phyloP scores from a whole-genome alignment of 2,113 vertebrate genomes.

The Paramisgurnus dabryanus region DNA sequence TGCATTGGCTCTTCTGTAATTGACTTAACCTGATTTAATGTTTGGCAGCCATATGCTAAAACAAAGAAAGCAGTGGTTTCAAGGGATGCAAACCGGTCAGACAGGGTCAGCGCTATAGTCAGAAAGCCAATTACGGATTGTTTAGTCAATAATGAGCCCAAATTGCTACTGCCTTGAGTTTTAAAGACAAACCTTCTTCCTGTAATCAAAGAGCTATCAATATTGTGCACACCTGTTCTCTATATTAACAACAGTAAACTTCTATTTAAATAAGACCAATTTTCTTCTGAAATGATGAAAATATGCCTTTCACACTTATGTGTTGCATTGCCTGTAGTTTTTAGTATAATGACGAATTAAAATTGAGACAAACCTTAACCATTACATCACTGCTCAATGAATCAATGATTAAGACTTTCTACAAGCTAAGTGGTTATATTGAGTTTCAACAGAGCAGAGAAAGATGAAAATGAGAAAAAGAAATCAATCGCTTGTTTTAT shows the following conservation, averaged over 20 bases:
- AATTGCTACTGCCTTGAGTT: neutral
- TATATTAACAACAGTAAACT: neutral
- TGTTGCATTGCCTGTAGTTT: constrained; percentile 7
- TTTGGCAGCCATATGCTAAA: neutral
- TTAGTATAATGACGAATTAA: constrained; percentile 14
- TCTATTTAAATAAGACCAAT: constrained; percentile 7
- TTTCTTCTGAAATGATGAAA: constrained; percentile 10
- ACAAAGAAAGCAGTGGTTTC: neutral
- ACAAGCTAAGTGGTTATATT: constrained; percentile 20
- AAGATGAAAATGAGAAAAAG: constrained; percentile 12
- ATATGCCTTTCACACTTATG: neutral
- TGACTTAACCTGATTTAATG: neutral
- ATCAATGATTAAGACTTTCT: constrained; percentile 30
- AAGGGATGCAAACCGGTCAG: neutral
- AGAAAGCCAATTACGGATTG: constrained; percentile 8
- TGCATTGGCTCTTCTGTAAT: neutral
- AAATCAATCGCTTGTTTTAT: constrained; percentile 29
- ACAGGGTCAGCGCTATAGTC: neutral
- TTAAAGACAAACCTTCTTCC: neutral
- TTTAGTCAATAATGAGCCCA: neutral
- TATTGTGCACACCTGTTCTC: neutral
- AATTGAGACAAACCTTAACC: neutral
- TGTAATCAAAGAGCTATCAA: constrained; percentile 6
- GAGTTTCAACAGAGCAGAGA: neutral
- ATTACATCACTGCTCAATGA: neutral